Conservation (phyloP, 2,113 vertebrate species). For the Nesospiza acunhae region DNA sequence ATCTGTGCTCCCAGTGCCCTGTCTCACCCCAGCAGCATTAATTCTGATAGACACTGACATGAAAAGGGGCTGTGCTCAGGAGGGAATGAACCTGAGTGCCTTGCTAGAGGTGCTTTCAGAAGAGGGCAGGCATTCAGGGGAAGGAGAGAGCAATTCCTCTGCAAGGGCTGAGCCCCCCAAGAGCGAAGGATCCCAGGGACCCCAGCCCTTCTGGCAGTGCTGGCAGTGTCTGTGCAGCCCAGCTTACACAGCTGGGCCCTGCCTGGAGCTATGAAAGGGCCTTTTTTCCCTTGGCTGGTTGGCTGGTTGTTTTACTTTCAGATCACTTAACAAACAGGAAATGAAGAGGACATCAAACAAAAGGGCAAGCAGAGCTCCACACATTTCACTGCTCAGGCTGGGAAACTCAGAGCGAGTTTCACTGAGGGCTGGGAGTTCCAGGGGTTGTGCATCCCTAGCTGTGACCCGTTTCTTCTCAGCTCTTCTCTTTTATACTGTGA, state of each 20-base stretch:
- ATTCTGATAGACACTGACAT: neutral
- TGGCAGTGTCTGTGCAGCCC: neutral
- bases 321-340: conserved; percentile 44
- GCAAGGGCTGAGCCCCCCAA: neutral
- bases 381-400: neutral
- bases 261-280: neutral
- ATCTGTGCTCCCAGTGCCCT: neutral
- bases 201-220: neutral
- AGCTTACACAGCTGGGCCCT: conserved; percentile 36
- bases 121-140: neutral
- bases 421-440: neutral
- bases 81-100: neutral
- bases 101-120: neutral
- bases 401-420: neutral
- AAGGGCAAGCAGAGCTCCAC: neutral
- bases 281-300: neutral
- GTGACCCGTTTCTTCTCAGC: neutral
- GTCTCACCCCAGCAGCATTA: neutral
- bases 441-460: neutral
- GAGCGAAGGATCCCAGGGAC: accelerated
- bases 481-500: neutral
- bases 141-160: neutral
- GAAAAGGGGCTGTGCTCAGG: neutral
- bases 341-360: conserved; percentile 40
- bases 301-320: conserved; percentile 41